These are phyloP conservation scores for Morus bassanus DNA, from an alignment of 2,797 vertebrate species.

Conservation along the genomic window DNA sequence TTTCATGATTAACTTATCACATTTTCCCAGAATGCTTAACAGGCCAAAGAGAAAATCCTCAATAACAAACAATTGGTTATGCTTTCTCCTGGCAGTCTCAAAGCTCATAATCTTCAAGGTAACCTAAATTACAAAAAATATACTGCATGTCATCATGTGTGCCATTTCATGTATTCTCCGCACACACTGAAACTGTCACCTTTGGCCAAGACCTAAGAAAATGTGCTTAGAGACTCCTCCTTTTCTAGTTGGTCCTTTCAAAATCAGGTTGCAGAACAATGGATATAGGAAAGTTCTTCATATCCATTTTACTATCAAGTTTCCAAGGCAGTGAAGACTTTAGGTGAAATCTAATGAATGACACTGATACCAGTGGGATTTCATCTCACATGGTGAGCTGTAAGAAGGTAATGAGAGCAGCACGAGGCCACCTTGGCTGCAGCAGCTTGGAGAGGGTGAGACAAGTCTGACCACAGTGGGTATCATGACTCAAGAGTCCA, in stretches of 20 bases:
- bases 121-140: neutral
- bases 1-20: neutral
- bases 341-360: neutral
- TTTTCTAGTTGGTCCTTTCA: neutral
- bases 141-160: neutral
- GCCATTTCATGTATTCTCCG: neutral
- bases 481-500: neutral
- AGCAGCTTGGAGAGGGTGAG: neutral
- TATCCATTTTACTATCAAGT: neutral
- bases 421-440: neutral
- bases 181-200: neutral
- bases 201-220: neutral
- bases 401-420: neutral
- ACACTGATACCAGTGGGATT: neutral
- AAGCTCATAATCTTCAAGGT: neutral
- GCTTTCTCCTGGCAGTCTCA: neutral
- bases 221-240: neutral
- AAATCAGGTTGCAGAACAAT: neutral
- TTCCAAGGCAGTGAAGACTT: neutral
- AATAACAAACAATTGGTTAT: neutral
- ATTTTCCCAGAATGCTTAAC: neutral
- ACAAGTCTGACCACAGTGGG: neutral
- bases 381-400: neutral
- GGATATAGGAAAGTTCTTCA: neutral
- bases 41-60: neutral